These are phyloP conservation scores for Actinia equina DNA, from an alignment of 64 coral and sea anemone species.

Conservation along the genomic window DNA sequence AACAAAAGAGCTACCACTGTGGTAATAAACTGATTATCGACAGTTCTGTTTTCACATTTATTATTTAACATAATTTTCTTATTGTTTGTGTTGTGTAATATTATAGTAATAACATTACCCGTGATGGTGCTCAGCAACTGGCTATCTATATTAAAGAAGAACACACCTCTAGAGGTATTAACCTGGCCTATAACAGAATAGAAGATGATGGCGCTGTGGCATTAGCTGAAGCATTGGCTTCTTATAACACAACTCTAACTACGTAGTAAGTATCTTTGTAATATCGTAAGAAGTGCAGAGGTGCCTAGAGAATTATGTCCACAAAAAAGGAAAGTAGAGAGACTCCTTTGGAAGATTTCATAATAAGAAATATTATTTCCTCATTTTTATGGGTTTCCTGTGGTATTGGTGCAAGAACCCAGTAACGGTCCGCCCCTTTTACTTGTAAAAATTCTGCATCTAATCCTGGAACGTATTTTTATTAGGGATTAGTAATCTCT, in stretches of 20 bases:
- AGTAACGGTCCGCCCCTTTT: neutral
- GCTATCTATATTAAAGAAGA: conserved; percentile 65
- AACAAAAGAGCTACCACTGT: too few species aligned
- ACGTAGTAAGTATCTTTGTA: conserved; percentile 42
- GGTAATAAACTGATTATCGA: too few species aligned
- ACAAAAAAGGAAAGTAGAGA: too few species aligned
- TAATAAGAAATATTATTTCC: too few species aligned
- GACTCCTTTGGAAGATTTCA: too few species aligned
- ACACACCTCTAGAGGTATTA: conserved; percentile 74
- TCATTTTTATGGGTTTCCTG: neutral
- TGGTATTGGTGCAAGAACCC: neutral
- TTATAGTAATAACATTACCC: conserved; percentile 82
- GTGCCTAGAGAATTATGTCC: too few species aligned
- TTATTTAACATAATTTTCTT: neutral
- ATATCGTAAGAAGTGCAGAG: too few species aligned
- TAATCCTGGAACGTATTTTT: too few species aligned
- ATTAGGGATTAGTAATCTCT: too few species aligned
- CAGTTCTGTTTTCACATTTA: too few species aligned
- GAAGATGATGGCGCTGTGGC: conserved; percentile 94
- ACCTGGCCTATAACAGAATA: conserved; percentile 88
- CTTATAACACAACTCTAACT: conserved; percentile 76
- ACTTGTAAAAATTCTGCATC: too few species aligned
- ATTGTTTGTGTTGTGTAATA: neutral
- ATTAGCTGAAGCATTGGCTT: conserved; percentile 69
- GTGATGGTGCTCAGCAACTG: conserved; percentile 82